These are phyloP conservation scores for Lordiphosa collinella DNA, from an alignment of 1,140 invertebrate species.

Conservation along the genomic window DNA sequence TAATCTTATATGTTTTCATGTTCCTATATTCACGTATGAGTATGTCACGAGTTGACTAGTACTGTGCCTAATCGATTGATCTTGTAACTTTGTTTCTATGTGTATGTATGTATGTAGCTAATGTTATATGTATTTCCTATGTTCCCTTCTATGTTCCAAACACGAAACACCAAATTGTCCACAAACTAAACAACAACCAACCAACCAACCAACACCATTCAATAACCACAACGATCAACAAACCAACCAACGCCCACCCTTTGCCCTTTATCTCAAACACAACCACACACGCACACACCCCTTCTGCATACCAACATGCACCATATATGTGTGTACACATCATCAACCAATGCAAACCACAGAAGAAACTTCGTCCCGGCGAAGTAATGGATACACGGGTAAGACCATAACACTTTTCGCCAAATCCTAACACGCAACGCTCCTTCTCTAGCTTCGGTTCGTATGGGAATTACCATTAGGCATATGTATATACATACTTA, in stretches of 20 bases:
- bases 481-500: background rate
- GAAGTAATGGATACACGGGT: conserved; percentile 97
- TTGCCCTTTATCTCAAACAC: conserved; percentile 33
- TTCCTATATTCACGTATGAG: too few species aligned
- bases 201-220: conserved; percentile 20
- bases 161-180: conserved; percentile 26
- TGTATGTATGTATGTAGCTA: conserved; percentile 34
- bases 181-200: conserved; percentile 50
- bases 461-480: background rate
- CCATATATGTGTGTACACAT: conserved; percentile 63
- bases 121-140: conserved; percentile 46
- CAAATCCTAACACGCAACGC: background rate
- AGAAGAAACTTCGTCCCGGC: conserved; percentile 91
- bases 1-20: too few species aligned
- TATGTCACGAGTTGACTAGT: too few species aligned
- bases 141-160: conserved; percentile 59
- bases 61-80: too few species aligned
- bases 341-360: conserved; percentile 80
- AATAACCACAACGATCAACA: conserved; percentile 18
- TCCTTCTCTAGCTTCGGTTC: conserved; percentile 1
- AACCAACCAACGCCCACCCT: conserved; percentile 29
- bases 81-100: conserved; percentile 17
- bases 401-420: conserved; percentile 81
- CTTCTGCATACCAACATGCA: conserved; percentile 15
- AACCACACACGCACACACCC: conserved; percentile 54